Conservation (phyloP, 1,140 invertebrate genomes). For the Hyphantria cunea region DNA sequence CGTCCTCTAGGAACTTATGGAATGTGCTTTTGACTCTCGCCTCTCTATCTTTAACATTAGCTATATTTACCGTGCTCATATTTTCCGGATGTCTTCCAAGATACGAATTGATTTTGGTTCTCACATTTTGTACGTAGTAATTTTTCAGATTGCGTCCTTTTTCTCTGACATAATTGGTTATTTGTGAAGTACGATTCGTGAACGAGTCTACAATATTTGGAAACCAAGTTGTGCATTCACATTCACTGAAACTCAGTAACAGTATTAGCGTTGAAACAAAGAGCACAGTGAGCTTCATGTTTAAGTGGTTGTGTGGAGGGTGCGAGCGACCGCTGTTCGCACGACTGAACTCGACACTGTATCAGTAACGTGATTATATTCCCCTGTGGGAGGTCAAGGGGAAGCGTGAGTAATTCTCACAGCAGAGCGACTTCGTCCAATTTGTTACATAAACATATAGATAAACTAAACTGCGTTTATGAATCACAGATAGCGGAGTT, state of each 20-base stretch:
- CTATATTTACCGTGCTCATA: constrained; percentile 5
- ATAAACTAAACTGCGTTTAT: constrained; percentile 16
- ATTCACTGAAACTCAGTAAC: constrained; percentile 48
- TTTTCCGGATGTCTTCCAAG: constrained; percentile 35
- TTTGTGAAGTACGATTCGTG: constrained; percentile 55
- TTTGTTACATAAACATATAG: constrained; percentile 5
- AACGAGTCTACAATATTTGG: constrained; percentile 54
- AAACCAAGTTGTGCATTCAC: constrained; percentile 52
- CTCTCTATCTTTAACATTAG: constrained; percentile 23
- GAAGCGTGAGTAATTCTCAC: constrained; percentile 42
- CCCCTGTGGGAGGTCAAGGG: constrained; percentile 50
- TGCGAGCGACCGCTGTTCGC: constrained; percentile 31
- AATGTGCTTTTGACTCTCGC: constrained; percentile 52
- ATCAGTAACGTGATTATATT: constrained; percentile 48
- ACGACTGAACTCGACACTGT: constrained; percentile 49
- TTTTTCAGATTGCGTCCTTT: constrained; percentile 61
- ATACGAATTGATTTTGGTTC: constrained; percentile 55
- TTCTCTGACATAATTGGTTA: constrained; percentile 58
- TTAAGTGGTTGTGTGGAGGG: constrained; percentile 14
- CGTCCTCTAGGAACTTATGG: constrained; percentile 48
- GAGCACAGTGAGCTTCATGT: constrained; percentile 58
- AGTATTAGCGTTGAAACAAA: constrained; percentile 54
- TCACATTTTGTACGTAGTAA: constrained; percentile 60
- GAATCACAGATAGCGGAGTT: constrained; percentile 4
- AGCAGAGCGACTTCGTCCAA: constrained; percentile 4